Base-by-base conservation (phyloP, 1,140 invertebrate genomes). In the Trichonephila clavipes region DNA sequence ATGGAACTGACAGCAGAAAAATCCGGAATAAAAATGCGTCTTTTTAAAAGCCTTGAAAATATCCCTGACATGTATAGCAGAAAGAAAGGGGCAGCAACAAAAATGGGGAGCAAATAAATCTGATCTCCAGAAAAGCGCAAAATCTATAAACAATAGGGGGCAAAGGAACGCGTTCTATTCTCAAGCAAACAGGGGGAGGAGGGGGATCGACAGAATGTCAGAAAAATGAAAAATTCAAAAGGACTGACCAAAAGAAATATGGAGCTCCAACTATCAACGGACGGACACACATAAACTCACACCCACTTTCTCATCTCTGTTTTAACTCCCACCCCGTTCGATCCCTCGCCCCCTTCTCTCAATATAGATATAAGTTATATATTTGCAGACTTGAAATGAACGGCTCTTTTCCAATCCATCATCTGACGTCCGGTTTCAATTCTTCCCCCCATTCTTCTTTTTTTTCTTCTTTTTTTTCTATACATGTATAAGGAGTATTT, bases 161-260 rank as follows among this genome's bases (percentile, higher is more conserved):
- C 28, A 12, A 21, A 88, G 28, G 87, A 21, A 72, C 64, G 64
- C 28, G n/a, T 40, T 88, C 86, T 10, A 88, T 88, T 66, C 61
- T 64, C 28, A 24, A 88, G 69, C 87, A 88, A 88, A 88, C 58
- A 62, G 85, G 12, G 14, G 58, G 59, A 24, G 34, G 64, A 59
- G 62, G 83, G 83, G 51, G 51, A 51, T 51, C 51, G 51, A 51
- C 51, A 51, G 51, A 69, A 92, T 92, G 69, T 69, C 69, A 92
- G 72, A 92, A 92, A 92, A 92, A 92, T 92, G 91, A 92, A 92
- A 92, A 92, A 92, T 92, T 92, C 91, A 92, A 92, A 92, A 86
- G 91, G 83, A 72, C 83, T 72, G 90, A 85, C 90, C 90, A 61
- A 40, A 92, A 92, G 91, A 92, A 92, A 92, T 92, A 92, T 92